Base-by-base conservation (phyloP, 2,113 vertebrate genomes). In the Oncorhynchus nerka region DNA sequence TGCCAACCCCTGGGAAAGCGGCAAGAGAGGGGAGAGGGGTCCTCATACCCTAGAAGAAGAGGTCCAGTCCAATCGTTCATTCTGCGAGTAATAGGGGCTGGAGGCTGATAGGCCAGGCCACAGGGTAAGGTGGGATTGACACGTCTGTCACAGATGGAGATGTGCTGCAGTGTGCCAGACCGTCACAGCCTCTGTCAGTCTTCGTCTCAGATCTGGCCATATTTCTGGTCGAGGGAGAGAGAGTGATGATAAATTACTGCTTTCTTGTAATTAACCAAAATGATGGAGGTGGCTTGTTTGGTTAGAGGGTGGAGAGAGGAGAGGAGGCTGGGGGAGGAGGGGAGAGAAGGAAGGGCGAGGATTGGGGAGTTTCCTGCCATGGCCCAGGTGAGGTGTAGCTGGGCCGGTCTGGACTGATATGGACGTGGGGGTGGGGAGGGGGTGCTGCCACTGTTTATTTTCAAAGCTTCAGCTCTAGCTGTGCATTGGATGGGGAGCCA, bases 181-280 rank as follows among this genome's bases (percentile, higher is more conserved):
- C 51, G 51, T 55, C 51, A 16, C 51, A 16, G 16, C 5, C 5
- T 5, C 12, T 5, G 15, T 55, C 51, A 0, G 51, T 55, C 13
- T 55, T 15, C 68, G 74, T 86, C 73, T 86, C 79, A 48, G 76
- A 20, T 30, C n/a, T 4, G 64, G 64, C 5, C 26, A 12, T 28
- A 66, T 13, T 26, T 66, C 64, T 24, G 8, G 22, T 66, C 16
- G 15, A 19, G 51, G 15, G 39, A 45, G 39, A 45, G 39, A 82
- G 81, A 81, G 72, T 22, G 80, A 81, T 89, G 83, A 88, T 86
- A 85, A 89, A 91, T 86, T 84, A 76, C 72, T 28, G 48, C 84
- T 79, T 91, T 91, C 89, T 85, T 90, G 88, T 85, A 88, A 88
- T 89, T 89, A 88, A 83, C 82, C 82, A 83, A 71, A 48, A 80